Conservation (phyloP, 2,113 vertebrate species). For the Ahaetulla prasina region DNA sequence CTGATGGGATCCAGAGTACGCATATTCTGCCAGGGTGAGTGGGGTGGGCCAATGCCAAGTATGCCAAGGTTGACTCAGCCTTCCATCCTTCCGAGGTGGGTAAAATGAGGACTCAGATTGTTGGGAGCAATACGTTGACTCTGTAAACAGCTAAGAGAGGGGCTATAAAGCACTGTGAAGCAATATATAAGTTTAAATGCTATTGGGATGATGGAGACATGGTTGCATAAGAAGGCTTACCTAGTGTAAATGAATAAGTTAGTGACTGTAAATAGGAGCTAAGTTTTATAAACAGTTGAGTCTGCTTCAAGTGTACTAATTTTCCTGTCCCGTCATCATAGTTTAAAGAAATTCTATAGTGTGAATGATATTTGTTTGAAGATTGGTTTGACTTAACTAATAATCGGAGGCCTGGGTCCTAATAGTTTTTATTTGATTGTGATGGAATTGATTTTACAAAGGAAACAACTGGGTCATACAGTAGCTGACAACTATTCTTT, state of each 20-base stretch:
- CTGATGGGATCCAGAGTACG: not conserved
- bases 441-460: not conserved
- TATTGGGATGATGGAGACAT: not conserved
- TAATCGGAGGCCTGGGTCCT: not conserved
- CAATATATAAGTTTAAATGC: too few relatives aligned
- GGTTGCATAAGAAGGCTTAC: not conserved
- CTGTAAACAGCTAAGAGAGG: too few relatives aligned
- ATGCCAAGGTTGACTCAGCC: not conserved
- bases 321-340: not conserved
- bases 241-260: not conserved
- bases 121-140: too few relatives aligned
- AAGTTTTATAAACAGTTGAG: not conserved
- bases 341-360: not conserved
- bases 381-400: not conserved
- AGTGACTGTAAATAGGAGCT: not conserved
- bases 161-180: too few relatives aligned
- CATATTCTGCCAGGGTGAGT: not conserved
- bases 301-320: not conserved
- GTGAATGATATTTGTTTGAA: not conserved
- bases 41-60: not conserved
- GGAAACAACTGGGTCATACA: not conserved
- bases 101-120: too few relatives aligned
- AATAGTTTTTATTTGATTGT: not conserved
- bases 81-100: too few relatives aligned
- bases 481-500: not conserved